Evolutionary conservation across 2,888 invertebrate species (phyloP), one percentile per base, ranked within the genome.

Genomic region (Himalopsyche anomala): DNA sequence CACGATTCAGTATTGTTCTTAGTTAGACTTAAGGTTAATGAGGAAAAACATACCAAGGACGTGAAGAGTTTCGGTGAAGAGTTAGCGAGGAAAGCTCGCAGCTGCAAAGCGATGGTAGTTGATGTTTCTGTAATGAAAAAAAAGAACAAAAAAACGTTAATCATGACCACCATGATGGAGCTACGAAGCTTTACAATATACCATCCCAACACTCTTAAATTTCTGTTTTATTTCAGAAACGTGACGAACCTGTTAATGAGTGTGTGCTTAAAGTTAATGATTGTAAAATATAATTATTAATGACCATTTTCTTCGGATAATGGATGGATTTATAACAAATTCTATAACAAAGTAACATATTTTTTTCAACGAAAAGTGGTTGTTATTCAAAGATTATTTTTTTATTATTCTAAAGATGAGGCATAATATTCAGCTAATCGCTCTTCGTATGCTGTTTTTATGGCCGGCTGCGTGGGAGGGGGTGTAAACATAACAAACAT

Each of bases 41-140:
- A 19, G 62, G 19, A 62, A 19, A 45, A 62, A 19, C 62, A 19
- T 62, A 62, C 62, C 62, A 62, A 19, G 62, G 11, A 19, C 19
- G 62, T 62, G 62, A 62, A 62, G 62, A 19, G 62, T 62, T n/a
- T 28, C n/a, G 15, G 19, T 62, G 62, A 62, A 56, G 62, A 62
- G 19, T 62, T 11, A 62, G 51, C 51, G 51, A 51, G 51, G 51
- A 51, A 51, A 15, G 19, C 62, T 62, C 62, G 17, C 54, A 81
- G 82, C 82, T 51, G 82, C 82, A 55, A 81, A 80, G 80, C 80
- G 80, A 40, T 80, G 80, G 62, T 62, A 28, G 40, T 42, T 80
- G 80, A 80, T 36, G 38, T 80, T 51, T 45, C 82, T 81, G 82
- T 28, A 55, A 81, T 17, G n/a, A 51, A 81, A 81, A 45, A 1